Conservation (phyloP, 2,113 vertebrate species). For the Marcusenius ussheri region DNA sequence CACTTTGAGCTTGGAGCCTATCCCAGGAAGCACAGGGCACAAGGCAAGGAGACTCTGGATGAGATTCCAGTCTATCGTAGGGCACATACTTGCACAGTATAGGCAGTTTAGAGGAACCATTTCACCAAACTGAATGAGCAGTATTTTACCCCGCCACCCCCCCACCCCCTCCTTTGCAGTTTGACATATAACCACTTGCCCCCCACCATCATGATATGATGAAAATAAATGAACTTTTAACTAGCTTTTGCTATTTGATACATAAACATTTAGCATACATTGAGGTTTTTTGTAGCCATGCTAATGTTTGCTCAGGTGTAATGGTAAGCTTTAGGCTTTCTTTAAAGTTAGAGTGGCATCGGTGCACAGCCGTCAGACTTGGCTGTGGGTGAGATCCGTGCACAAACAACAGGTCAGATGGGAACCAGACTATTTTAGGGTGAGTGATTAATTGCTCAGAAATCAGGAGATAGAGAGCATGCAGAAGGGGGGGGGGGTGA, state of each 20-base stretch:
- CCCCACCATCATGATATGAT: neutral
- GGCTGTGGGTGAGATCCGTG: neutral
- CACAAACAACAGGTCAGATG: neutral
- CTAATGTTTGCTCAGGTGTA: neutral
- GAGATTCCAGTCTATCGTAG: neutral
- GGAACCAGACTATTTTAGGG: neutral
- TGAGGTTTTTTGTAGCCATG: neutral
- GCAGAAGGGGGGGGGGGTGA: neutral
- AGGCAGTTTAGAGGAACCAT: neutral
- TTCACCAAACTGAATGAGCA: neutral
- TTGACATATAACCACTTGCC: neutral
- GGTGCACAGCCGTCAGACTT: neutral
- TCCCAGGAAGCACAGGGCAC: neutral
- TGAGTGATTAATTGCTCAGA: constrained; percentile 8
- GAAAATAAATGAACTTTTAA: neutral
- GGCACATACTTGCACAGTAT: neutral
- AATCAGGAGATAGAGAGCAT: neutral
- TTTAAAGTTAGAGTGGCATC: neutral
- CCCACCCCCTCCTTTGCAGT: neutral
- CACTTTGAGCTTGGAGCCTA: neutral
- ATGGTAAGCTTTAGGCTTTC: neutral
- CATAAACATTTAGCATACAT: neutral
- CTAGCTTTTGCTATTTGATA: neutral
- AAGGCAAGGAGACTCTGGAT: neutral
- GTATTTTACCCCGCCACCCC: neutral